A percentile compares a stretch with the other conserved stretches of the same genome.
Conservation (phyloP, 1,140 invertebrate species). For the Melanaphis sacchari region DNA sequence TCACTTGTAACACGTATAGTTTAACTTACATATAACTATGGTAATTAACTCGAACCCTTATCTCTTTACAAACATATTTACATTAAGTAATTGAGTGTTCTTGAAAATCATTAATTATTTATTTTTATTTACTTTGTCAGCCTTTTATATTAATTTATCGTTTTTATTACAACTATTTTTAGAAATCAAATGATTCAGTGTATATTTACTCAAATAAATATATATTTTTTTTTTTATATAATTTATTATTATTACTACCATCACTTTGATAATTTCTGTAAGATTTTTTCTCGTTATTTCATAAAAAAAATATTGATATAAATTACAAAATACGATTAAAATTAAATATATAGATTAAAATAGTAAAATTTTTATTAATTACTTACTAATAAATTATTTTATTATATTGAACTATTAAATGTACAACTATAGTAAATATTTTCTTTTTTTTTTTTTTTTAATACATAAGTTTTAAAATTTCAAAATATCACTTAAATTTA, state of each 20-base stretch:
- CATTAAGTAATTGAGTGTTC: not conserved
- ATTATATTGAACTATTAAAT: too few relatives aligned
- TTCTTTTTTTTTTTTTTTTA: too few relatives aligned
- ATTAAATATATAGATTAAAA: not conserved
- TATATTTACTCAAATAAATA: not conserved
- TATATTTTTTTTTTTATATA: not conserved
- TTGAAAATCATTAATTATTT: slow-evolving; percentile 10
- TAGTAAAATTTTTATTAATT: not conserved
- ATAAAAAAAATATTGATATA: not conserved
- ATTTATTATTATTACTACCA: not conserved
- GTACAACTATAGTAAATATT: too few relatives aligned
- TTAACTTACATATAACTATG: not conserved
- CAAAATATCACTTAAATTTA: not conserved
- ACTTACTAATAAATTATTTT: too few relatives aligned
- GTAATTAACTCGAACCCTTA: not conserved
- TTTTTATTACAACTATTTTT: not conserved
- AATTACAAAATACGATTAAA: not conserved
- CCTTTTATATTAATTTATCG: not conserved
- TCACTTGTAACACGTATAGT: not conserved
- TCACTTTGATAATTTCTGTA: not conserved
- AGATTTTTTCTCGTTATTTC: not conserved
- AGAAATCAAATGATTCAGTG: not conserved
- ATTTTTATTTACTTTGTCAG: not conserved
- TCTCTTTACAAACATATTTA: slow-evolving; percentile 15
- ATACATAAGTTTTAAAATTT: not conserved